These are phyloP conservation scores for Drosophila kambysellisi DNA, from an alignment of 2,888 invertebrate species.

Conservation along the genomic window DNA sequence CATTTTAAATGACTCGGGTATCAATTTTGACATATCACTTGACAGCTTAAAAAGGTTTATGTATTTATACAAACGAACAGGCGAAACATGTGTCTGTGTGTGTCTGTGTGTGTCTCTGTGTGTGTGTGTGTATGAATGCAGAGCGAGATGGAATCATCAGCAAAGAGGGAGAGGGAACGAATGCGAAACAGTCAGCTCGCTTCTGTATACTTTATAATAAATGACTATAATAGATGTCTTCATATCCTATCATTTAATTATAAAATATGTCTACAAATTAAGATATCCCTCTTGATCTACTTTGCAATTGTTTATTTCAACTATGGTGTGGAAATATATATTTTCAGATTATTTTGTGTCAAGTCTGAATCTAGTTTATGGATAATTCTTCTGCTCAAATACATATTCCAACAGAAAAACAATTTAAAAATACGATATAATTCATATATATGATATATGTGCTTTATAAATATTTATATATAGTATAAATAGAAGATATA, in stretches of 20 bases:
- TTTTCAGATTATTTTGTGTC: neutral
- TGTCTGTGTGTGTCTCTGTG: constrained; percentile 2
- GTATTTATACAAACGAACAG: constrained; percentile 74
- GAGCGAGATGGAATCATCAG: constrained; percentile 17
- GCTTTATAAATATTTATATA: neutral
- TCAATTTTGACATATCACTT: constrained; percentile 82
- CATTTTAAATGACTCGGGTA: constrained; percentile 82
- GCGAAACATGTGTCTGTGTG: constrained; percentile 27
- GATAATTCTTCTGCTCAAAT: neutral
- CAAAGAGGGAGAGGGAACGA: neutral
- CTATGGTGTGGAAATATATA: neutral
- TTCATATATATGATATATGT: neutral
- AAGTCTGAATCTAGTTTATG: neutral
- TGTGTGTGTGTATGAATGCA: constrained; percentile 14
- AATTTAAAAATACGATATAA: neutral
- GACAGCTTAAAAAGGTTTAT: constrained; percentile 82
- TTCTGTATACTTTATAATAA: constrained; percentile 4
- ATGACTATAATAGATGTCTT: neutral
- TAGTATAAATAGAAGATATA: neutral
- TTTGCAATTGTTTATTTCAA: neutral
- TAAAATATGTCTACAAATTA: neutral
- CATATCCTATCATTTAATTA: neutral
- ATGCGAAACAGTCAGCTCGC: neutral
- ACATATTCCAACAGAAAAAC: neutral
- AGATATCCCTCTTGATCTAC: neutral